Conservation (phyloP, 1,140 invertebrate species). For the Dermatophagoides farinae region DNA sequence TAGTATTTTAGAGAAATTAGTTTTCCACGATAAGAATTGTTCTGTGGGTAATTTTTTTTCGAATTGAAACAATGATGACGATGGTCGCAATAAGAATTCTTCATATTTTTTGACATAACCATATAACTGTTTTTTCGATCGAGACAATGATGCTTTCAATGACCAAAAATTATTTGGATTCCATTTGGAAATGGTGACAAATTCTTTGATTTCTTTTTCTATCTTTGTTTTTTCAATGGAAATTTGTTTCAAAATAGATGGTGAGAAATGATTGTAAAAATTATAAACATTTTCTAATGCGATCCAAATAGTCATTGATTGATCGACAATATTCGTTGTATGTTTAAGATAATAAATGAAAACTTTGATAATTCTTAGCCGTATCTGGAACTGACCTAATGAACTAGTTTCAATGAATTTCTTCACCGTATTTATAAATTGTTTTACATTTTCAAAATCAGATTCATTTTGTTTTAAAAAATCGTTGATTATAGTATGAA, state of each 20-base stretch:
- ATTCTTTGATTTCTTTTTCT: conserved; percentile 69
- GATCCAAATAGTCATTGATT: not conserved
- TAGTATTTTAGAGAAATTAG: not conserved
- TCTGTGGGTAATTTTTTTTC: not conserved
- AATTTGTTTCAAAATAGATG: conserved; percentile 40
- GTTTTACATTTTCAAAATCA: conserved; percentile 19
- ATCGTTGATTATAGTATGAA: conserved; percentile 42
- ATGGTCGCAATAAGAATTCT: not conserved
- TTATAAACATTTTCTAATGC: conserved; percentile 63
- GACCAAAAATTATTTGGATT: conserved; percentile 85
- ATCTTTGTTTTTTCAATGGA: conserved; percentile 47
- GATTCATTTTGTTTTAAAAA: conserved; percentile 12
- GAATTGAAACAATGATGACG: not conserved
- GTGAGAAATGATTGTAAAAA: conserved; percentile 60
- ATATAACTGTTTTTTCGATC: conserved; percentile 62
- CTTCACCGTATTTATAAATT: conserved; percentile 32
- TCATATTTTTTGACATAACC: conserved; percentile 65
- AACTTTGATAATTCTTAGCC: conserved; percentile 51
- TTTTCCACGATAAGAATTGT: not conserved
- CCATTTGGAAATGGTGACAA: conserved; percentile 87
- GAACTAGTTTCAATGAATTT: conserved; percentile 63
- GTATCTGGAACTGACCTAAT: conserved; percentile 55
- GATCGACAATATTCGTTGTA: too few relatives aligned
- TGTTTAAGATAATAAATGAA: conserved; percentile 31
- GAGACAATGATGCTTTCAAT: conserved; percentile 62